Evolutionary conservation across 2,113 vertebrate genomes (phyloP), one percentile per base, ranked within the genome.

Genomic region (Cygnus buccinator): DNA sequence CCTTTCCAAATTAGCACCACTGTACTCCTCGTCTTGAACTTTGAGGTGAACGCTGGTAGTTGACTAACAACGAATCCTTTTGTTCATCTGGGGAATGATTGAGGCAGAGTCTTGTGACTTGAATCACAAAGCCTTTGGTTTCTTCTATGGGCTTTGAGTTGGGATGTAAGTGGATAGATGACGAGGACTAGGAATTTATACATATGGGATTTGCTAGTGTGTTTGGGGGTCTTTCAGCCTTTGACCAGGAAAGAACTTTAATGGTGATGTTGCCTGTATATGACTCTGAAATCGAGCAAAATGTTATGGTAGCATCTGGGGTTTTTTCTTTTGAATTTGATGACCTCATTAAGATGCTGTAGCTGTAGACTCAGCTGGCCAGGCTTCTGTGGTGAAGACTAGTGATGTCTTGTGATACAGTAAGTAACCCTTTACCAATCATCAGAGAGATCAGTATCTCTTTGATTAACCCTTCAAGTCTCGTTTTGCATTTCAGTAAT

Each of bases 401-500:
- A 62, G 39, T 81, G 79, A 68, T 70, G 71, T 79, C 71, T 91
- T 73, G 71, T 89, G 93, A 95, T 95, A 92, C 90, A 93, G 86
- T 96, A 92, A 95, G 82, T 96, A 96, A 97, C 73, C 37, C 43
- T 93, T 88, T 66, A 44, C 66, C 59, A 84, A 13, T 93, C 62
- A 73, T 11, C 84, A 73, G 41, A 35, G 77, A 76, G 74, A 71
- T 96, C 89, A 74, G 21, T 96, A 89, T 89, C 43, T 84, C 31
- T 66, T 82, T 50, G n/a, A 84, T 92, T 89, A 93, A 89, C 50
- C 31, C 67, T 62, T 67, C 83, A 10, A 59, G 9, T 55, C 89
- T 87, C 92, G 80, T n/a, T 95, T 84, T 92, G 77, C 74, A 62
- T 94, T 92, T 84, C 89, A 55, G 86, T 75, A 68, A 46, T 75